Conservation (phyloP, 2,888 invertebrate species). For the Ypsolopha sequella region DNA sequence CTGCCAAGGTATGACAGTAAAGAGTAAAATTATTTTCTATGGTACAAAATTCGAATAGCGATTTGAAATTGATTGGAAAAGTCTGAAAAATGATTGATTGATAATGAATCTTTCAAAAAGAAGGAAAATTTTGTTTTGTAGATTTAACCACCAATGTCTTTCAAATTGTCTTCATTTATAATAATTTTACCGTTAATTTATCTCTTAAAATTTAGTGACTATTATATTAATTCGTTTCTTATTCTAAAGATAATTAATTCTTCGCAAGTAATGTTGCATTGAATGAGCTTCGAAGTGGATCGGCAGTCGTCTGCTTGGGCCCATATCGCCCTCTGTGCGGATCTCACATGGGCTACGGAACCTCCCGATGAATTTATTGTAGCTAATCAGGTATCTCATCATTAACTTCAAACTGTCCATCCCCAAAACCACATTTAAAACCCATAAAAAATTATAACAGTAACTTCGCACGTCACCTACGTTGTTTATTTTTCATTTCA, state of each 20-base stretch:
- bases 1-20: not conserved
- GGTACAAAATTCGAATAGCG: constrained; percentile 58
- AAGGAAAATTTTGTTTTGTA: constrained; percentile 64
- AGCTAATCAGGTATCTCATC: constrained; percentile 54
- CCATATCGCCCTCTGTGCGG: constrained; percentile 66
- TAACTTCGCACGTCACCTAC: not conserved
- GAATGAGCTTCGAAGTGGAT: constrained; percentile 69
- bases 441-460: too few relatives aligned
- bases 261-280: constrained; percentile 63
- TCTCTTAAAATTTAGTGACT: constrained; percentile 58
- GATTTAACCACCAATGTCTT: constrained; percentile 64
- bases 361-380: constrained; percentile 61
- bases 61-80: constrained; percentile 25
- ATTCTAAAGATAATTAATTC: constrained; percentile 54
- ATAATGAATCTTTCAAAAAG: constrained; percentile 61
- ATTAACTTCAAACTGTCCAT: too few relatives aligned
- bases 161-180: constrained; percentile 66
- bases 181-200: constrained; percentile 59
- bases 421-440: too few relatives aligned
- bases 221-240: constrained; percentile 55
- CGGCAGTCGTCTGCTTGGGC: constrained; percentile 61
- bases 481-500: constrained; percentile 22
- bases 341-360: constrained; percentile 63
- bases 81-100: constrained; percentile 45
- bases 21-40: not conserved